These are phyloP conservation scores for Hirtodrosophila duncani DNA, from an alignment of 2,888 invertebrate genomes.

Conservation along the genomic window DNA sequence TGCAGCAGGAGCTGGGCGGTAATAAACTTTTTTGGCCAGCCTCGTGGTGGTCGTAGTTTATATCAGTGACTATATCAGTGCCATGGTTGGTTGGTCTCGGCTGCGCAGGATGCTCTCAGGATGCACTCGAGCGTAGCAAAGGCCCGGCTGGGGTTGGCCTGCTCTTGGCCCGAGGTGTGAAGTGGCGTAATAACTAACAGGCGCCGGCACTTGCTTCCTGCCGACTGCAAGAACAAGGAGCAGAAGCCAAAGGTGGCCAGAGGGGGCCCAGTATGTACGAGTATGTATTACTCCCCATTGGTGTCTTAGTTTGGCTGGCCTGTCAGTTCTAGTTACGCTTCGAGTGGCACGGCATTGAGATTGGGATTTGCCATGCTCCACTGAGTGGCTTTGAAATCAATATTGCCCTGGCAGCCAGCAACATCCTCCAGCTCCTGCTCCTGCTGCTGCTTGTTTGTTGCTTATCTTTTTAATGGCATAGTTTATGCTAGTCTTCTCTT, in stretches of 20 bases:
- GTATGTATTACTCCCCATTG: slow-evolving; percentile 5
- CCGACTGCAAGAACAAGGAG: not conserved
- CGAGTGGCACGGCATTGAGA: slow-evolving; percentile 29
- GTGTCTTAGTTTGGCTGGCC: not conserved
- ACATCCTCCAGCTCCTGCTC: not conserved
- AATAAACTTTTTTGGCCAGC: slow-evolving; percentile 51
- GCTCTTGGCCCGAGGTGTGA: slow-evolving; percentile 47
- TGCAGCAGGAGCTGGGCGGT: not conserved
- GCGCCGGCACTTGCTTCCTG: slow-evolving; percentile 31
- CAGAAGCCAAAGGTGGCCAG: not conserved
- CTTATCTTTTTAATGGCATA: slow-evolving; percentile 68
- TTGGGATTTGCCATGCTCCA: slow-evolving; percentile 45
- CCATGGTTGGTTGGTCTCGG: slow-evolving; percentile 35
- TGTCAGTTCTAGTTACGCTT: slow-evolving; percentile 53
- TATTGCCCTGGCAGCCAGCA: slow-evolving; percentile 32
- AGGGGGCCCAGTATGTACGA: not conserved
- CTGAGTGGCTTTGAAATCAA: slow-evolving; percentile 67
- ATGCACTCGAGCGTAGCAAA: slow-evolving; percentile 62
- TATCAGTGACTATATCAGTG: slow-evolving; percentile 38
- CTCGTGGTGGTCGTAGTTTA: too few species aligned
- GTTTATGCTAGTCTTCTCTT: slow-evolving; percentile 60
- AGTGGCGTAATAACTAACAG: slow-evolving; percentile 66
- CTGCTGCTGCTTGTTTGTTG: slow-evolving; percentile 21
- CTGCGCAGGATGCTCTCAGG: slow-evolving; percentile 43
- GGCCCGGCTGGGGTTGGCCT: slow-evolving; percentile 9